These are phyloP conservation scores for Microtus oregoni DNA, from an alignment of 2,113 vertebrate genomes.

Conservation along the genomic window DNA sequence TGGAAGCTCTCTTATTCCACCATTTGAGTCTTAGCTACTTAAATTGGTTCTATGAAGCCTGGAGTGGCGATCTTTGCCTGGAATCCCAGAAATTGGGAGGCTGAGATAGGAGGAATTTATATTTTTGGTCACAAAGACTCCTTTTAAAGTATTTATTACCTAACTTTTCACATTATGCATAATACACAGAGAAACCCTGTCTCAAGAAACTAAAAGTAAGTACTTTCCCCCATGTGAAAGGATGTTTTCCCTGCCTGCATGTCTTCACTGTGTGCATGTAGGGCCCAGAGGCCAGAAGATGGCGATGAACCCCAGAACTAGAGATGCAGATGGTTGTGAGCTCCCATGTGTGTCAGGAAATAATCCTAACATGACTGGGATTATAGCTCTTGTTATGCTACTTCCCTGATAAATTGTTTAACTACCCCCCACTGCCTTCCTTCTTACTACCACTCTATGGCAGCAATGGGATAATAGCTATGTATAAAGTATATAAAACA, in stretches of 20 bases:
- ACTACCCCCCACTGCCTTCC: not conserved
- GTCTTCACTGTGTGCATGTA: not conserved
- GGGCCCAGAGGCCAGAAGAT: not conserved
- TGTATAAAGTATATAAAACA: not conserved
- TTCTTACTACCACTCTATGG: not conserved
- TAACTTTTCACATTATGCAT: not conserved
- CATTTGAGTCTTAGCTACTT: not conserved
- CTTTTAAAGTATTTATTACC: not conserved
- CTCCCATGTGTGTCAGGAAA: not conserved
- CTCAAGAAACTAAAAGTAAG: too few species aligned
- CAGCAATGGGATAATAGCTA: not conserved
- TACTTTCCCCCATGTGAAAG: not conserved
- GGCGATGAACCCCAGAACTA: too few species aligned
- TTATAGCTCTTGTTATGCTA: not conserved
- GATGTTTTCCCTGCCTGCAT: not conserved
- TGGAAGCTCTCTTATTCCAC: not conserved
- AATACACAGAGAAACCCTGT: not conserved
- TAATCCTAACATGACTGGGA: not conserved
- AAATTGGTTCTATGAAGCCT: not conserved
- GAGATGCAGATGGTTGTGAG: too few species aligned
- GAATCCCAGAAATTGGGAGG: not conserved
- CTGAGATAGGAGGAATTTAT: not conserved
- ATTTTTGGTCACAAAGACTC: not conserved
- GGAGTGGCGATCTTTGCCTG: not conserved
- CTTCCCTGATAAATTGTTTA: not conserved